Evolutionary conservation across 2,888 invertebrate species (phyloP).

Genomic region (Mythimna albipuncta): DNA sequence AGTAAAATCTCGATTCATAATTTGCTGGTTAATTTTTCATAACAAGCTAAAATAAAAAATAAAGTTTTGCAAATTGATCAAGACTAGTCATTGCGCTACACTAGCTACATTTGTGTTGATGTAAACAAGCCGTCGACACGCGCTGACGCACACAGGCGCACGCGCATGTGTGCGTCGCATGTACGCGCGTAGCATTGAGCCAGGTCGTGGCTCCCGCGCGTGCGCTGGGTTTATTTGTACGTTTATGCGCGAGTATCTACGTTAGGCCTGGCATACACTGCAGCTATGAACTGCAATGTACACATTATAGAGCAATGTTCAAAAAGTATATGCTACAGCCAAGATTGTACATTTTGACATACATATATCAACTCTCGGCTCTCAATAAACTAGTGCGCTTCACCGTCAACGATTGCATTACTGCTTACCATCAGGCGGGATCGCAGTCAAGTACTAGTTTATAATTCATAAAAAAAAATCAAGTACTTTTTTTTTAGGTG

Average conservation of each 20-base stretch:
- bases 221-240: slow-evolving; percentile 76
- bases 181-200: slow-evolving; percentile 84
- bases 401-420: no score
- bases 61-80: slow-evolving; percentile 70
- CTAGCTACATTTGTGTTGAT: slow-evolving; percentile 77
- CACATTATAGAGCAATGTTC: background rate
- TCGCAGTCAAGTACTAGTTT: no score
- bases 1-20: no score
- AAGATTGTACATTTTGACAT: background rate
- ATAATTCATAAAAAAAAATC: no score
- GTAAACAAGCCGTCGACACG: slow-evolving; percentile 81
- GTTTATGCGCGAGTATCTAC: slow-evolving; percentile 69
- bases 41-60: no score
- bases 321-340: background rate
- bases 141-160: slow-evolving; percentile 60
- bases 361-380: no score
- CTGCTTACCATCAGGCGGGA: no score
- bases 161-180: slow-evolving; percentile 60
- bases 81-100: slow-evolving; percentile 65
- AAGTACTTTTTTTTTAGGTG: no score
- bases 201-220: slow-evolving; percentile 89
- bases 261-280: slow-evolving; percentile 45
- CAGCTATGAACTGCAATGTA: slow-evolving; percentile 7
- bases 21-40: no score
- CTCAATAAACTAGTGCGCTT: no score